Evolutionary conservation across 2,888 invertebrate genomes (phyloP).

Genomic region (Aradus depressus): DNA sequence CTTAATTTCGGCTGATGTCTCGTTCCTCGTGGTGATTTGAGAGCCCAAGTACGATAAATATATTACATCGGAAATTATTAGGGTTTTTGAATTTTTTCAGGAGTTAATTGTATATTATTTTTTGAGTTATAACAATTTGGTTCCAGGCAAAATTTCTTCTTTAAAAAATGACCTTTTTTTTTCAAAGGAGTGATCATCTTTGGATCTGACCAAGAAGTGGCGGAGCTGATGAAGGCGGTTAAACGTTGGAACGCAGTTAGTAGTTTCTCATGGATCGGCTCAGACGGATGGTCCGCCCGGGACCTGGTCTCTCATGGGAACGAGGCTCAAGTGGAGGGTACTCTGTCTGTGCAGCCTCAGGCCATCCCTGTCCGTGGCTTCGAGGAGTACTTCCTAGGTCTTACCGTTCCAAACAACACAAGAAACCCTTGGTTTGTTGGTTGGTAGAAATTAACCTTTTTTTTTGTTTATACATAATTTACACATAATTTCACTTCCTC

Average conservation of each 20-base stretch:
- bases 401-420: conserved; percentile 75
- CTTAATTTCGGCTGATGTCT: no score
- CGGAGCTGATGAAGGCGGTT: conserved; percentile 88
- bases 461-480: neutral
- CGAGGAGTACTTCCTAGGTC: conserved; percentile 69
- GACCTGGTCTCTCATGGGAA: conserved; percentile 50
- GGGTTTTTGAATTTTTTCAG: no score
- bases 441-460: conserved; percentile 39
- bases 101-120: no score
- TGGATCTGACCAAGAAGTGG: conserved; percentile 93
- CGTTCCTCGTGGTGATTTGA: no score
- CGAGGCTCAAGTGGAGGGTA: conserved; percentile 82
- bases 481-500: no score
- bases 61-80: no score
- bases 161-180: no score
- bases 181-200: conserved; percentile 94
- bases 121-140: no score
- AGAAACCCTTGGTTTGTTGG: conserved; percentile 95
- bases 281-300: conserved; percentile 91
- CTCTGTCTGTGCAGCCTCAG: conserved; percentile 86
- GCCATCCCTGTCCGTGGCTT: conserved; percentile 82
- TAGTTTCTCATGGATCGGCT: conserved; percentile 90
- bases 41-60: no score
- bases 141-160: no score
- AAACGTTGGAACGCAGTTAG: conserved; percentile 77